A percentile compares a stretch with the other conserved stretches of the same genome.
Evolutionary conservation across 2,797 vertebrate genomes (phyloP).

Genomic region (Phrynocephalus guinanensis): DNA sequence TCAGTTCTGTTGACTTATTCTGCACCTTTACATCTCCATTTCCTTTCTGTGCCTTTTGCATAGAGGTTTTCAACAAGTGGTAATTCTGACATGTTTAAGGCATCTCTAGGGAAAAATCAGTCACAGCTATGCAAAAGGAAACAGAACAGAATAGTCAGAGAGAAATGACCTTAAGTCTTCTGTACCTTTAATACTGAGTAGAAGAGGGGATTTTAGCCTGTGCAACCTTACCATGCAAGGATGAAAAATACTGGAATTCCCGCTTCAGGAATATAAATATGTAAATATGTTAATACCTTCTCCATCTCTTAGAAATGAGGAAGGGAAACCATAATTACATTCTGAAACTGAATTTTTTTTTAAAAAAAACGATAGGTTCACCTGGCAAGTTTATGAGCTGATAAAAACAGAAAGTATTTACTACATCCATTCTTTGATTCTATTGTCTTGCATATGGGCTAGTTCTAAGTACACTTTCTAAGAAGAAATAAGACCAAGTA

Average conservation of each 20-base stretch:
- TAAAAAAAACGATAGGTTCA: not conserved
- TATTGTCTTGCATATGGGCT: not conserved
- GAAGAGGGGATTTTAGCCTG: not conserved
- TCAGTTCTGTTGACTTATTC: not conserved
- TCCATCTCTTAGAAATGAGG: not conserved
- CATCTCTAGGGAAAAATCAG: not conserved
- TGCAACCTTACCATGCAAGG: not conserved
- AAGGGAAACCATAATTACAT: not conserved
- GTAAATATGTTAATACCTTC: not conserved
- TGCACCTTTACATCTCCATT: constrained; percentile 19
- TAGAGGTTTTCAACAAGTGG: not conserved
- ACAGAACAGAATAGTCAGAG: not conserved
- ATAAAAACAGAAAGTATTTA: too few species aligned
- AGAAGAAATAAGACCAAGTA: not conserved
- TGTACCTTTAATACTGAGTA: not conserved
- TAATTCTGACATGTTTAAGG: not conserved
- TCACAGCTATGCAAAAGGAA: not conserved
- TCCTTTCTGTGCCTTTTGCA: constrained; percentile 11
- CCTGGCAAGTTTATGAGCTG: not conserved
- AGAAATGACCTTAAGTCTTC: not conserved
- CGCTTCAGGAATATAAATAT: not conserved
- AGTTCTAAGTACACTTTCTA: not conserved
- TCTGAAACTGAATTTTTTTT: not conserved
- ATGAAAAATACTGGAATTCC: not conserved
- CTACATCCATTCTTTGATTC: not conserved